These are phyloP conservation scores for Matsumyia berberina DNA, from an alignment of 2,888 invertebrate genomes.

Conservation along the genomic window DNA sequence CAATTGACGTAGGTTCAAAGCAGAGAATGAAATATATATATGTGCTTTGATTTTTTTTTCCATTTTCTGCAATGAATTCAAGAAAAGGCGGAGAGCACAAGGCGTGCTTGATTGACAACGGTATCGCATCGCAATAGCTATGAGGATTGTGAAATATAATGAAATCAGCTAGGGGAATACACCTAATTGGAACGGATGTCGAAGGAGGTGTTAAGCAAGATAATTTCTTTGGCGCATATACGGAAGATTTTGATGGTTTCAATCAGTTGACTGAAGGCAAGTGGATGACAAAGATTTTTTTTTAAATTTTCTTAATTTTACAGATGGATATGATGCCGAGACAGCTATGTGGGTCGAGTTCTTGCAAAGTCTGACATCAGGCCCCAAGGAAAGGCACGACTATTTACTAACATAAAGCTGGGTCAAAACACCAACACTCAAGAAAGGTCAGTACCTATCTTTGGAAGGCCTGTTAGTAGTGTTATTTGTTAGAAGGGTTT, in stretches of 20 bases:
- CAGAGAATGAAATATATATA: conserved; percentile 24
- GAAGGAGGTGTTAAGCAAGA: background rate
- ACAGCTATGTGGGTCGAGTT: too few species aligned
- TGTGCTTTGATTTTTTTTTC: too few species aligned
- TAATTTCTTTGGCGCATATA: background rate
- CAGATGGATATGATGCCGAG: too few species aligned
- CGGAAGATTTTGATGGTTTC: background rate
- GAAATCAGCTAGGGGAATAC: conserved; percentile 13
- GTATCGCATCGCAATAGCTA: background rate
- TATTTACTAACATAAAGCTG: too few species aligned
- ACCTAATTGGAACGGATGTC: conserved; percentile 13
- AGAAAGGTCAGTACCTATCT: too few species aligned
- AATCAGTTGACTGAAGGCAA: background rate
- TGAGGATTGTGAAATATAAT: conserved; percentile 12
- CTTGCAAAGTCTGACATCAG: too few species aligned
- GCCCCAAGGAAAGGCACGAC: too few species aligned
- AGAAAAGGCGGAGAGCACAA: background rate
- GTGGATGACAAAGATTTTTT: background rate
- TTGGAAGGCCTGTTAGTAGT: too few species aligned
- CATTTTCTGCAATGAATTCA: conserved; percentile 27
- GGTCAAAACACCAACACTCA: too few species aligned
- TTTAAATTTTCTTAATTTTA: too few species aligned
- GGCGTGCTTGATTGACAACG: conserved; percentile 11
- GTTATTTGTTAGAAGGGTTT: too few species aligned
- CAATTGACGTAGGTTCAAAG: conserved; percentile 27